Evolutionary conservation across 2,797 vertebrate genomes (phyloP).

Genomic region (Linurgus olivaceus): DNA sequence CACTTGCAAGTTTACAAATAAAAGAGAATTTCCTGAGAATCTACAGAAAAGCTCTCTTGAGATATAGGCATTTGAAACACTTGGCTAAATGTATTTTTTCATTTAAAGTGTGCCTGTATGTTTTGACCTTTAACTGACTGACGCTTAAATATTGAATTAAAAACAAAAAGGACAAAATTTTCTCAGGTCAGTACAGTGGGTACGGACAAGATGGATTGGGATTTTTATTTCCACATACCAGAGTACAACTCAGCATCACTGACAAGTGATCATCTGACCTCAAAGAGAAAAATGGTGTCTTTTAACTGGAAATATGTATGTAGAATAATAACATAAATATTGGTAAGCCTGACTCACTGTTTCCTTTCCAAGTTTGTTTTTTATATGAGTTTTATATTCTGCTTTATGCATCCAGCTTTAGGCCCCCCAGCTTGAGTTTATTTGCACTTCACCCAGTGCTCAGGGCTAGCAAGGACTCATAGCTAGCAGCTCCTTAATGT

Average conservation of each 20-base stretch:
- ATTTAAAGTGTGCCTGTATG: not conserved
- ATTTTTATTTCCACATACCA: not conserved
- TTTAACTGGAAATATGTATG: not conserved
- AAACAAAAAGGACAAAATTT: not conserved
- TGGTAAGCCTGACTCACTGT: not conserved
- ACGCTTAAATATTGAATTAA: not conserved
- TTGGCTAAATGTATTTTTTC: not conserved
- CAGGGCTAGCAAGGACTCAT: not conserved
- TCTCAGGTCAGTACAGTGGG: not conserved
- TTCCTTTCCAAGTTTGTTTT: not conserved
- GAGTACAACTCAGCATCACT: not conserved
- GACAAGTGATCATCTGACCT: not conserved
- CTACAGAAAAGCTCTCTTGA: not conserved
- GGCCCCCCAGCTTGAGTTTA: fast-evolving
- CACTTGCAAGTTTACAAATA: not conserved
- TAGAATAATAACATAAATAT: not conserved
- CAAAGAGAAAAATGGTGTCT: not conserved
- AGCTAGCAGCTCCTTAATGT: not conserved
- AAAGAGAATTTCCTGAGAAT: not conserved
- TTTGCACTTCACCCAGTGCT: not conserved
- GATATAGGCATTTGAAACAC: not conserved
- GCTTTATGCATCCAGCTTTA: not conserved
- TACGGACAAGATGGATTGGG: not conserved
- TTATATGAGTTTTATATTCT: not conserved
- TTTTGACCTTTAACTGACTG: not conserved